A percentile compares a stretch with the other conserved stretches of the same genome.
These are phyloP conservation scores for Melanerpes formicivorus DNA, from an alignment of 2,113 vertebrate genomes.

Conservation along the genomic window DNA sequence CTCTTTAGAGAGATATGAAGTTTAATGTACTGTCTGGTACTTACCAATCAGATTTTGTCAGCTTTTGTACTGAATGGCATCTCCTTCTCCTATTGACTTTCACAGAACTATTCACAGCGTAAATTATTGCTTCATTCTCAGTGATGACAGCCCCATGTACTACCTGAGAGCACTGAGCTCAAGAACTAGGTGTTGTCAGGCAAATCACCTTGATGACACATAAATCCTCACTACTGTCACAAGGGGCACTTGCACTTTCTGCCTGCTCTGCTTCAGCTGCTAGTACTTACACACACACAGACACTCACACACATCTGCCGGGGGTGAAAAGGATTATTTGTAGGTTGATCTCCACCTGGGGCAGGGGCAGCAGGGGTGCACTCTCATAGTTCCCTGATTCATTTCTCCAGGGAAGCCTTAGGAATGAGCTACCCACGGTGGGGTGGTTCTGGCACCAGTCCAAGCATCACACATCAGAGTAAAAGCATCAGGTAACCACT, in stretches of 20 bases:
- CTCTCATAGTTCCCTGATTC: background rate
- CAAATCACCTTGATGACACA: background rate
- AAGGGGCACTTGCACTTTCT: background rate
- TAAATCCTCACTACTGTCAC: background rate
- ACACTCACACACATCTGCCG: background rate
- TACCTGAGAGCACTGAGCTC: background rate
- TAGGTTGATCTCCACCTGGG: background rate
- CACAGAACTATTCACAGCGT: background rate
- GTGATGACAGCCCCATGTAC: background rate
- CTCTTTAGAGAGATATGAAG: constrained; percentile 14
- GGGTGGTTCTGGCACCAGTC: background rate
- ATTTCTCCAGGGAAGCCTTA: background rate
- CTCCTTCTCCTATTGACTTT: background rate
- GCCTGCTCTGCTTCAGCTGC: background rate
- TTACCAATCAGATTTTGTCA: constrained; percentile 58
- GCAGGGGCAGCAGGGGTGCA: rapidly evolving
- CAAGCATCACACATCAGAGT: background rate
- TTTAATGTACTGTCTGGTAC: constrained; percentile 35
- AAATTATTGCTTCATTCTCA: background rate
- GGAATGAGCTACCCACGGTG: background rate
- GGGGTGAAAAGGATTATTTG: background rate
- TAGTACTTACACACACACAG: rapidly evolving
- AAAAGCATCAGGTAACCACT: background rate
- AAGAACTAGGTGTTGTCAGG: background rate
- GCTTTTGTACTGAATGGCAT: constrained; percentile 20